Evolutionary conservation across 1,140 invertebrate species (phyloP).

Genomic region (Apis florea): DNA sequence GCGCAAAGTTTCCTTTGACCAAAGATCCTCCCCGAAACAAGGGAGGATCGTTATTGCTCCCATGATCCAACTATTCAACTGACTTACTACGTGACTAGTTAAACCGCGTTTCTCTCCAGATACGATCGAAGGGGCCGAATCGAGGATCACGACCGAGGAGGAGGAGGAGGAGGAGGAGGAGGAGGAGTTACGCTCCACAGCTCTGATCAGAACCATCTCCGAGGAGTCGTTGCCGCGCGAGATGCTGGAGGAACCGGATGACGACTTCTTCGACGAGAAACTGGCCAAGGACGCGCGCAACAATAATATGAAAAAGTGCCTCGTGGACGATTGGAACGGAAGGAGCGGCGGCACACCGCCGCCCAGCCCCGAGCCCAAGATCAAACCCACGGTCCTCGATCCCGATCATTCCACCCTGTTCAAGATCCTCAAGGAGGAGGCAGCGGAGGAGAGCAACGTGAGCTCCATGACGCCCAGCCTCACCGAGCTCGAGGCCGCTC

Average conservation of each 20-base stretch:
- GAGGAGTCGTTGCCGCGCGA: conserved; percentile 76
- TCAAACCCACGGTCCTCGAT: conserved; percentile 60
- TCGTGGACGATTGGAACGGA: conserved; percentile 36
- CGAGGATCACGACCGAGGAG: conserved; percentile 59
- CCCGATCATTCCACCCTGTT: conserved; percentile 68
- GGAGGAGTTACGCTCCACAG: conserved; percentile 56
- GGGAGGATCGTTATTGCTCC: too few relatives aligned
- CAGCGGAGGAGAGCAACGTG: conserved; percentile 68
- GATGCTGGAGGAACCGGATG: conserved; percentile 72
- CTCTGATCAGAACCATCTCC: conserved; percentile 73
- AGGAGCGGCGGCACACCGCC: conserved; percentile 67
- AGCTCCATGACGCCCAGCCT: conserved; percentile 79
- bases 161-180: conserved; percentile 73
- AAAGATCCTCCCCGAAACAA: too few relatives aligned
- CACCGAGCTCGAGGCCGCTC: conserved; percentile 75
- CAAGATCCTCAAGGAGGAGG: conserved; percentile 69
- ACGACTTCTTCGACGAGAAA: conserved; percentile 65
- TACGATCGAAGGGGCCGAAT: conserved; percentile 50
- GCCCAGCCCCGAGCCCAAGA: conserved; percentile 70
- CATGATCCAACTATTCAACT: conserved; percentile 45
- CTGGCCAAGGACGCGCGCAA: conserved; percentile 56
- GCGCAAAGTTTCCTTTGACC: background rate
- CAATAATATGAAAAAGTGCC: conserved; percentile 49
- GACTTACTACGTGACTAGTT: conserved; percentile 56
- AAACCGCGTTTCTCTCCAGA: conserved; percentile 55